phyloP scores from a whole-genome alignment of 53 echinoderm and acorn worm species.

The Hippasteria phrygiana region DNA sequence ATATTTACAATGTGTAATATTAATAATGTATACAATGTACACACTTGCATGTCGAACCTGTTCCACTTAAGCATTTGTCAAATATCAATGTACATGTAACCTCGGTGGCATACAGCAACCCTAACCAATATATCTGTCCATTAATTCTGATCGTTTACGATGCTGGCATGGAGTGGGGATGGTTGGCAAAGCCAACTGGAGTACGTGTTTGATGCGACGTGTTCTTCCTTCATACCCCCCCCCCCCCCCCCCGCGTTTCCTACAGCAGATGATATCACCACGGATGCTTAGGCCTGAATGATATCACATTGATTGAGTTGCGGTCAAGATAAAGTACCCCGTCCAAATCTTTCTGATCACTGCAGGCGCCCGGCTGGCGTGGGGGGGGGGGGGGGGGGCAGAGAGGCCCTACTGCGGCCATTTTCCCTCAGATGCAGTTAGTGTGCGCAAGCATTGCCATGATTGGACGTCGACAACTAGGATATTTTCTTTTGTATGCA shows the following conservation, averaged over 20 bases:
- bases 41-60: no score
- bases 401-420: background rate
- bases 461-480: no score
- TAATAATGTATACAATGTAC: no score
- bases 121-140: background rate
- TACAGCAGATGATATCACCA: conserved; percentile 16
- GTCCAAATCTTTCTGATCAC: background rate
- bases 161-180: background rate
- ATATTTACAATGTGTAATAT: no score
- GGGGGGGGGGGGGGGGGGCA: background rate
- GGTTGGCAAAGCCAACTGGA: background rate
- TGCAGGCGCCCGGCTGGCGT: conserved; percentile 18
- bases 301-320: conserved; percentile 38
- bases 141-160: background rate
- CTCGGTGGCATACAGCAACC: background rate
- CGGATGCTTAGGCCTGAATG: conserved; percentile 28
- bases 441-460: no score
- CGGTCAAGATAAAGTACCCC: background rate
- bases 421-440: background rate
- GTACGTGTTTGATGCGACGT: background rate
- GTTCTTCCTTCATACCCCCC: conserved; percentile 1
- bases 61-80: background rate
- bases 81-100: conserved; percentile 2
- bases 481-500: no score
- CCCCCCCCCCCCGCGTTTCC: no score